A percentile compares a stretch with the other conserved stretches of the same genome.
Evolutionary conservation across 2,113 vertebrate genomes (phyloP).

Genomic region (Tinamus guttatus): DNA sequence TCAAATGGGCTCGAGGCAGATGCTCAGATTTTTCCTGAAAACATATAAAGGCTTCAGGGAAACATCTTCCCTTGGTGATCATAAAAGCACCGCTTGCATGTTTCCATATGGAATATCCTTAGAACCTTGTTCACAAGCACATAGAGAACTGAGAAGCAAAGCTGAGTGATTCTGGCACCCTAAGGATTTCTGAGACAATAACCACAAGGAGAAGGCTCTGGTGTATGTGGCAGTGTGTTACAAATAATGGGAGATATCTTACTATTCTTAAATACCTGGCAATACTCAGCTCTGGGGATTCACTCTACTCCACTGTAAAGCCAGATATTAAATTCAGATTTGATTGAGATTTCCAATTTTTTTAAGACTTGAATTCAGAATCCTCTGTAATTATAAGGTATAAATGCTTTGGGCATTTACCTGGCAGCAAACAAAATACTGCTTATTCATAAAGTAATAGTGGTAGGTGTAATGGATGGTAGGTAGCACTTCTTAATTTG

Average conservation of each 20-base stretch:
- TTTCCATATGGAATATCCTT: conserved; percentile 49
- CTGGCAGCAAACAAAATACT: not conserved
- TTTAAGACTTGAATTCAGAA: not conserved
- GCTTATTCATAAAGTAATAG: not conserved
- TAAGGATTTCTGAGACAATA: conserved; percentile 35
- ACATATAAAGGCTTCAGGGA: conserved; percentile 78
- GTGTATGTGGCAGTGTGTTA: not conserved
- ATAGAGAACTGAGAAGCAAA: conserved; percentile 48
- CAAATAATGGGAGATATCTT: conserved; percentile 10
- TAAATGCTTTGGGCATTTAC: not conserved
- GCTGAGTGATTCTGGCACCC: conserved; percentile 41
- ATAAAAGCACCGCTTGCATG: conserved; percentile 71
- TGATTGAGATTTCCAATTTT: not conserved
- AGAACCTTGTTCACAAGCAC: conserved; percentile 45
- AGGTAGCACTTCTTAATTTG: not conserved
- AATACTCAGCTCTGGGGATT: not conserved
- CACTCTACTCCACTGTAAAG: not conserved
- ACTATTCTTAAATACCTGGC: not conserved
- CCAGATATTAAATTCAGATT: not conserved
- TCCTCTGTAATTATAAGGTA: not conserved
- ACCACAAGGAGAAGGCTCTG: not conserved
- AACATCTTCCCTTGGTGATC: conserved; percentile 69
- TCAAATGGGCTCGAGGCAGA: conserved; percentile 73
- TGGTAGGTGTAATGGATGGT: not conserved
- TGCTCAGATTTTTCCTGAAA: conserved; percentile 65